Base-by-base conservation (phyloP, 2,888 invertebrate genomes). In the Andrena bucephala region DNA sequence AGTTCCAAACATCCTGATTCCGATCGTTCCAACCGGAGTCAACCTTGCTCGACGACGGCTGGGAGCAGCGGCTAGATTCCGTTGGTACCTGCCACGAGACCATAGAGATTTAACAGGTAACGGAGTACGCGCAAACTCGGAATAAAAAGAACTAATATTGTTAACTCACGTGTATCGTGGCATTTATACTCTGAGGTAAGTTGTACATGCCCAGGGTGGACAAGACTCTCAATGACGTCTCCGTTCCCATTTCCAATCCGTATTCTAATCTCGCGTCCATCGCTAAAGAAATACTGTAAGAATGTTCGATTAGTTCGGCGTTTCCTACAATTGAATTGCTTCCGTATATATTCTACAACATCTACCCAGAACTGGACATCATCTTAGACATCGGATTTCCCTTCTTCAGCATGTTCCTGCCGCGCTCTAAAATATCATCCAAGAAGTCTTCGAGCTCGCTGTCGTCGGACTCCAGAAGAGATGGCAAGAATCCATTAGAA, bases 371-470 rank as follows among this genome's bases (percentile, higher is more conserved):
- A 80, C 89, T 91, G 2, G 91, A 89, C 33, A 83, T 92, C 90
- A 85, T 94, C 89, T 92, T 94, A 80, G 89, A 92, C n/a, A 91
- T 85, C 69, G 91, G 93, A 78, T 91, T 93, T 52, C 94, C 95
- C 89, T 95, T 95, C 77, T 95, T 95, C 77, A 96, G 95, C 81
- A 96, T 95, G 77, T 95, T 95, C 85, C 95, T 95, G 3, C 95
- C 95, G 62, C 95, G 94, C 90, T 96, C 96, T 10, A 96, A 93
- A 84, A 96, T 95, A 87, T 96, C 96, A 85, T 97, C 97, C 0
- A 97, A 94, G 81, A 97, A 96, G 87, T 97, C 97, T 90, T 97
- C 97, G 0, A 97, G 95, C 89, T 97, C 97, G 0, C 97, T 97
- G 90, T 97, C 97, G 83, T 97, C 97, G 0, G 97, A 97, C 92